A percentile compares a stretch with the other conserved stretches of the same genome.
Conservation (phyloP, 2,888 invertebrate species). For the Sinohyriopsis cumingii region DNA sequence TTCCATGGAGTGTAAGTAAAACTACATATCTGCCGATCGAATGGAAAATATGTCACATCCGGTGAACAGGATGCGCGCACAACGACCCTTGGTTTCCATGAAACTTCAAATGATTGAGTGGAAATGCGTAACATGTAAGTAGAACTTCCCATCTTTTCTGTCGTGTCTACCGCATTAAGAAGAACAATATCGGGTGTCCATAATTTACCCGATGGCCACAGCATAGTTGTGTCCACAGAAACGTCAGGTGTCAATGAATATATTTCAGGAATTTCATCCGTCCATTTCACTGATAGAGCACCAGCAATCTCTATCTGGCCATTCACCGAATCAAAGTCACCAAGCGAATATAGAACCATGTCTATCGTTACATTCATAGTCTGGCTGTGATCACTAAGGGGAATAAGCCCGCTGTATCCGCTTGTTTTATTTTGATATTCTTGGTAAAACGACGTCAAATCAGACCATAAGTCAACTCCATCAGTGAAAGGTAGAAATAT, state of each 20-base stretch:
- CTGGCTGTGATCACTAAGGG: background rate
- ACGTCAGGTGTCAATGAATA: background rate
- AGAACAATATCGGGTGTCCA: slow-evolving; percentile 1
- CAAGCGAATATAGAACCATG: slow-evolving; percentile 1
- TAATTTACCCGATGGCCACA: background rate
- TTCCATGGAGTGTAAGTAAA: background rate
- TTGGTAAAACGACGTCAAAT: too few relatives aligned
- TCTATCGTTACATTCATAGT: background rate
- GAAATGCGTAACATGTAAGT: background rate
- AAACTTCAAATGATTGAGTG: background rate
- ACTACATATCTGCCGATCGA: background rate
- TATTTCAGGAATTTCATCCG: slow-evolving; percentile 4
- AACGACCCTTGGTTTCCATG: background rate
- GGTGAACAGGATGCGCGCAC: slow-evolving; percentile 1
- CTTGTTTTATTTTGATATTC: too few relatives aligned
- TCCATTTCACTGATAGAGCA: slow-evolving; percentile 4
- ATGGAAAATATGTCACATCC: slow-evolving; percentile 3
- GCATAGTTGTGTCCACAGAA: too few relatives aligned
- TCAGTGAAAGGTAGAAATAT: too few relatives aligned
- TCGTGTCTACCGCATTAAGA: background rate
- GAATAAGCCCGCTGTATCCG: background rate
- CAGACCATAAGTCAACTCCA: too few relatives aligned
- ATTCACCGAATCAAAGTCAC: slow-evolving; percentile 5
- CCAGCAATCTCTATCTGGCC: slow-evolving; percentile 7
- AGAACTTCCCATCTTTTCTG: background rate